phyloP scores from a whole-genome alignment of 2,113 vertebrate genomes.

The Lynx canadensis region DNA sequence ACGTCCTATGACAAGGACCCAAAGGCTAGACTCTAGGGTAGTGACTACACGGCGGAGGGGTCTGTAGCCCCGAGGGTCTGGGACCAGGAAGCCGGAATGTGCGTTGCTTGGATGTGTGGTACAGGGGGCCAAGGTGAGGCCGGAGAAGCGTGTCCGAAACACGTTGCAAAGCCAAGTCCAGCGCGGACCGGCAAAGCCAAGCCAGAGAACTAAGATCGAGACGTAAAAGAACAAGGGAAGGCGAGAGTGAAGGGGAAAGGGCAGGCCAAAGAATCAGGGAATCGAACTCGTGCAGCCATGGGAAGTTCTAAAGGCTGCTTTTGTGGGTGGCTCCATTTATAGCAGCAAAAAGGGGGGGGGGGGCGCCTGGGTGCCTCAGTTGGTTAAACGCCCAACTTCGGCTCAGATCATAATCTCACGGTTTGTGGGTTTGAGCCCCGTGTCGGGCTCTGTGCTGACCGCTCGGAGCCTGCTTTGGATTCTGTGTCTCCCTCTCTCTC shows the following conservation, averaged over 20 bases:
- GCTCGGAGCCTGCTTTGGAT: no score
- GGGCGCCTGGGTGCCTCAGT: no score
- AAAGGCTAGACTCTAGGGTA: not conserved
- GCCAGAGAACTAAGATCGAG: not conserved
- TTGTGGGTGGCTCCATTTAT: not conserved
- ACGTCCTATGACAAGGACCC: not conserved
- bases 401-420: no score
- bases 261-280: not conserved
- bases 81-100: not conserved
- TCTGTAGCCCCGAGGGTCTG: not conserved
- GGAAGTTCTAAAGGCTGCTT: not conserved
- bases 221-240: not conserved
- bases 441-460: no score
- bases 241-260: not conserved
- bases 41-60: not conserved
- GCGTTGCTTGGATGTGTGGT: not conserved
- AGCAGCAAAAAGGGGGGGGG: not conserved
- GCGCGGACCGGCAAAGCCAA: not conserved
- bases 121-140: not conserved
- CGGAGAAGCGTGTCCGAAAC: not conserved
- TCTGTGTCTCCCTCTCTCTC: no score
- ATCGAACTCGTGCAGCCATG: not conserved
- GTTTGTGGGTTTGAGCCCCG: no score
- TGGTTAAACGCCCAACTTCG: no score
- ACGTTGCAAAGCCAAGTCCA: not conserved